A percentile compares a stretch with the other conserved stretches of the same genome.
Evolutionary conservation across 2,113 vertebrate species (phyloP).

Genomic region (Callospermophilus lateralis): DNA sequence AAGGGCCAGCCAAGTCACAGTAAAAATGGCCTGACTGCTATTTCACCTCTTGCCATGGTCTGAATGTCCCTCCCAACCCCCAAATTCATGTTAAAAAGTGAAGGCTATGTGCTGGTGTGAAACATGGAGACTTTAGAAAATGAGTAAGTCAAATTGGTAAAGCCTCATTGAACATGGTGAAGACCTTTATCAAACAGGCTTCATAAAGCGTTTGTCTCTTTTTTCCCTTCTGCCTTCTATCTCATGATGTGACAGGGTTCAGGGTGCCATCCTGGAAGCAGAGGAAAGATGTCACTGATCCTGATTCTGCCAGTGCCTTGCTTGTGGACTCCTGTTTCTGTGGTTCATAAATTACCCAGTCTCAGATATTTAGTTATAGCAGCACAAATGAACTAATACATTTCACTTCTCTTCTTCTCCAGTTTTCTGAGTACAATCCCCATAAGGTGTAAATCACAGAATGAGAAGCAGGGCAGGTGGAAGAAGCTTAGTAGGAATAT

Average conservation of each 20-base stretch:
- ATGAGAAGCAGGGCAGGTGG: neutral
- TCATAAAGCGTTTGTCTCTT: neutral
- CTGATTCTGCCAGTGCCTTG: too few species aligned
- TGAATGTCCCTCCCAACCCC: neutral
- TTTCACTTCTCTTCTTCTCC: neutral
- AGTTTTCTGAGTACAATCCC: neutral
- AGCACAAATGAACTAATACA: neutral
- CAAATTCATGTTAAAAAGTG: neutral
- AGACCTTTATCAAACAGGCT: neutral
- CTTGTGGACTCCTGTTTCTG: neutral
- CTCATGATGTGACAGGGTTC: neutral
- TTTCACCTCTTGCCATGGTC: rapidly evolving
- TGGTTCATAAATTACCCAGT: too few species aligned
- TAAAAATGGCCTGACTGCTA: rapidly evolving
- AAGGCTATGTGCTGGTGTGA: too few species aligned
- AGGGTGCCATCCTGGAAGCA: neutral
- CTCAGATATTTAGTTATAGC: neutral
- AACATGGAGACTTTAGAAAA: neutral
- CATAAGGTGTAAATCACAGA: neutral
- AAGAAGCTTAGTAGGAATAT: rapidly evolving
- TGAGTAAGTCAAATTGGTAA: neutral
- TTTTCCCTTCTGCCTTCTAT: neutral
- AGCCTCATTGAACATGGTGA: neutral
- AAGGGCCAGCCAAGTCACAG: neutral
- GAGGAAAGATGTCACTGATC: neutral